Evolutionary conservation across 2,797 vertebrate species (phyloP).

Genomic region (Petrocephalus schoutedeni): DNA sequence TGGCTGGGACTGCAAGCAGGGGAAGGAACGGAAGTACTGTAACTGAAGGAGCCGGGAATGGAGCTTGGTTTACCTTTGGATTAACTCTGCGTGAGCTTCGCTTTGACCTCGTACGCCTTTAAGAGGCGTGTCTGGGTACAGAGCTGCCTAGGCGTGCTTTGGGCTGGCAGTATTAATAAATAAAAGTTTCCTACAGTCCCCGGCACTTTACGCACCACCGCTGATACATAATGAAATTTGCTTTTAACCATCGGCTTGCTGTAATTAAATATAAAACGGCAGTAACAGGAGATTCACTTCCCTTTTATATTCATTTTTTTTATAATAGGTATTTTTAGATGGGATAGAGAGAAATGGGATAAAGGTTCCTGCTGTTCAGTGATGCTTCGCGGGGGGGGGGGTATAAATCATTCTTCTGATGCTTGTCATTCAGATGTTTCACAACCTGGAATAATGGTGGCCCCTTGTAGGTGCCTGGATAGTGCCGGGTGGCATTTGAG

Average conservation of each 20-base stretch:
- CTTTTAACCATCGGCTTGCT: neutral
- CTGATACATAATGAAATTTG: conserved; percentile 1
- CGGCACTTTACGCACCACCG: neutral
- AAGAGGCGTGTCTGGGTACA: neutral
- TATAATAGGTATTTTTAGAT: neutral
- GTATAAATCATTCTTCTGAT: neutral
- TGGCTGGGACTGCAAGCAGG: neutral
- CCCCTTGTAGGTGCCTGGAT: neutral
- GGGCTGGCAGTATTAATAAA: neutral
- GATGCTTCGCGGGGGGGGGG: neutral
- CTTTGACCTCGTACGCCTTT: neutral
- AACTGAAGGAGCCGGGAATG: neutral
- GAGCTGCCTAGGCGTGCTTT: neutral
- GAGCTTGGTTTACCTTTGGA: neutral
- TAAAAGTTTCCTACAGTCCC: neutral
- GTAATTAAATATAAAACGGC: neutral
- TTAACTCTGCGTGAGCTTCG: neutral
- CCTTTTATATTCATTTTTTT: neutral
- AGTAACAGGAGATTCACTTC: neutral
- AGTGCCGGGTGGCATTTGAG: neutral
- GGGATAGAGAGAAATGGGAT: neutral
- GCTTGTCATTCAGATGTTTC: neutral
- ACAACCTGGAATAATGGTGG: neutral
- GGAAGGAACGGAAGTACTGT: neutral
- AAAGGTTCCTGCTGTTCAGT: neutral